Conservation (phyloP, 2,797 vertebrate species). For the Schizothorax lantsangensis region DNA sequence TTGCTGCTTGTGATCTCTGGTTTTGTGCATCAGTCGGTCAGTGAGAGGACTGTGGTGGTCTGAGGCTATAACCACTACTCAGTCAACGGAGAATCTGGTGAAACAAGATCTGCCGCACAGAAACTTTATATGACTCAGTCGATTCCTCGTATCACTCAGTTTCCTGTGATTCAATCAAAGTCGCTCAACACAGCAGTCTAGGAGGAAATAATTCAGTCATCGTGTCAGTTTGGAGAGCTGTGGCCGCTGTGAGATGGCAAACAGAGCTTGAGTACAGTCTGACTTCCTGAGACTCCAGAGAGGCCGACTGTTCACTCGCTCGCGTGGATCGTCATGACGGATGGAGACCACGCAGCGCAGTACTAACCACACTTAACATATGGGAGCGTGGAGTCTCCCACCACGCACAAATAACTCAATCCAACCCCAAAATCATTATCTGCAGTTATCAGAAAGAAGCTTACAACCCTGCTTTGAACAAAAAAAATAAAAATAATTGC, state of each 20-base stretch:
- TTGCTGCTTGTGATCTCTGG: too few species aligned
- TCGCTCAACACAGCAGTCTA: slow-evolving; percentile 33
- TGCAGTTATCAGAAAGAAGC: not conserved
- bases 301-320: slow-evolving; percentile 34
- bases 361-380: slow-evolving; percentile 53
- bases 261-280: slow-evolving; percentile 42
- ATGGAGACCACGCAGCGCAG: slow-evolving; percentile 36
- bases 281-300: slow-evolving; percentile 46
- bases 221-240: slow-evolving; percentile 23
- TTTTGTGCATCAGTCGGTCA: not conserved
- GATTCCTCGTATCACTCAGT: not conserved
- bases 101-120: slow-evolving; percentile 3
- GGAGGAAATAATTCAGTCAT: slow-evolving; percentile 30
- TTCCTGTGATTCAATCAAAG: slow-evolving; percentile 44
- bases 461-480: not conserved
- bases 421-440: slow-evolving; percentile 4
- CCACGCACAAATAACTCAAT: slow-evolving; percentile 3
- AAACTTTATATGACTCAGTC: slow-evolving; percentile 14
- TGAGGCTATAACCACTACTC: not conserved
- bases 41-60: not conserved
- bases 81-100: not conserved
- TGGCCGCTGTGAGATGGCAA: slow-evolving; percentile 46
- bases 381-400: slow-evolving; percentile 33
- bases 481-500: not conserved
- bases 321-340: slow-evolving; percentile 52